Conservation (phyloP, 1,140 invertebrate genomes). For the Neodiprion pinetum region DNA sequence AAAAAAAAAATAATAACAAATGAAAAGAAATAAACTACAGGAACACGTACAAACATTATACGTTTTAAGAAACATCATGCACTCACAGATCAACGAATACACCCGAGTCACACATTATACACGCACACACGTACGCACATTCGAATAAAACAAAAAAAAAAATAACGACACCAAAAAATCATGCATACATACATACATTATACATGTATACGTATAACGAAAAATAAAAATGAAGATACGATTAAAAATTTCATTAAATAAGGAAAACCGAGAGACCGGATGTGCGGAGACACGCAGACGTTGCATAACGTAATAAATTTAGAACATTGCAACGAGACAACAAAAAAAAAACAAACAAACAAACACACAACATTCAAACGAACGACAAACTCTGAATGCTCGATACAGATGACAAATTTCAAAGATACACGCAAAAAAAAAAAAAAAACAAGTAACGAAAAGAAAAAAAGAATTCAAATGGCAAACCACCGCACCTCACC, state of each 20-base stretch:
- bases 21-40: conserved; percentile 34
- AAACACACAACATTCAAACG: not conserved
- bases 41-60: conserved; percentile 28
- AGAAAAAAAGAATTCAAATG: not conserved
- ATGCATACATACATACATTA: not conserved
- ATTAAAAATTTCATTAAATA: not conserved
- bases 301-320: not conserved
- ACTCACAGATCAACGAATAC: conserved; percentile 22
- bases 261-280: conserved; percentile 9
- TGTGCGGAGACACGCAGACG: not conserved
- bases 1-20: conserved; percentile 27
- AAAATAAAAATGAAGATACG: conserved; percentile 8
- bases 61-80: conserved; percentile 30
- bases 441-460: conserved; percentile 10
- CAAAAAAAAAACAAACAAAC: not conserved
- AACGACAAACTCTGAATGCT: not conserved
- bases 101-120: too few species aligned
- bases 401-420: not conserved
- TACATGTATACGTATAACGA: not conserved
- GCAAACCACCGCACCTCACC: conserved; percentile 19
- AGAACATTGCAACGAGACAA: not conserved
- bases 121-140: not conserved
- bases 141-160: conserved; percentile 13
- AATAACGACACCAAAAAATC: not conserved
- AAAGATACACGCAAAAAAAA: conserved; percentile 1